Conservation (phyloP, 64 coral and sea anemone species). For the Pocillopora damicornis region DNA sequence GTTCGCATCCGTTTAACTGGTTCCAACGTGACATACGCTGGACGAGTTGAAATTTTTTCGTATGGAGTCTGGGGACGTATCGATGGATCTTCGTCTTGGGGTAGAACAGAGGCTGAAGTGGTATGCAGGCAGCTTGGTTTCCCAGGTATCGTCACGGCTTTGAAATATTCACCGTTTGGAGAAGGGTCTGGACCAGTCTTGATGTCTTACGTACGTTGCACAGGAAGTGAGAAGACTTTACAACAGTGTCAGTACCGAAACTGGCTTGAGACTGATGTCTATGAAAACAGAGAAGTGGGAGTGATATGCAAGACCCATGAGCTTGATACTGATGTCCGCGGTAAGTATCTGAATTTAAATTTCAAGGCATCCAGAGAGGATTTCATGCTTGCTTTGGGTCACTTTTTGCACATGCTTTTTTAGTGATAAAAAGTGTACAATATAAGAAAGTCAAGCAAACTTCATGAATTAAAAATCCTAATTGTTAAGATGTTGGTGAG, state of each 20-base stretch:
- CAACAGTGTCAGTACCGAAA: not conserved
- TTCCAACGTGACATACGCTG: not conserved
- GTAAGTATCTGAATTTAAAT: not conserved
- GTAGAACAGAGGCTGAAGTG: not conserved
- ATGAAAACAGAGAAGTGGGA: not conserved
- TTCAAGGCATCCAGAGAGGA: too few relatives aligned
- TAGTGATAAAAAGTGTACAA: too few relatives aligned
- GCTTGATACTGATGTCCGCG: not conserved
- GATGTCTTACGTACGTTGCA: conserved; percentile 1
- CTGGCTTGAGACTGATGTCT: not conserved
- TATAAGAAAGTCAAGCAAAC: too few relatives aligned
- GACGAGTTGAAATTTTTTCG: conserved; percentile 10
- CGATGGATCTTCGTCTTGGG: not conserved
- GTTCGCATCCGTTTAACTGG: not conserved
- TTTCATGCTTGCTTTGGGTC: too few relatives aligned
- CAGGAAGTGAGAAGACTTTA: not conserved
- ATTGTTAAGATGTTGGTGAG: too few relatives aligned
- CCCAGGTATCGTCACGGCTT: not conserved
- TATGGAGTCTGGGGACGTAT: conserved; percentile 19
- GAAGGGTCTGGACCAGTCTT: conserved; percentile 1
- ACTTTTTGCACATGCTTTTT: too few relatives aligned
- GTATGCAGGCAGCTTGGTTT: conserved; percentile 22
- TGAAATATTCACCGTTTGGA: not conserved
- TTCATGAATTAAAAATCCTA: too few relatives aligned
- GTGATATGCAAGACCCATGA: conserved; percentile 14